Conservation (phyloP, 2,113 vertebrate genomes). For the Gracilinanus agilis region DNA sequence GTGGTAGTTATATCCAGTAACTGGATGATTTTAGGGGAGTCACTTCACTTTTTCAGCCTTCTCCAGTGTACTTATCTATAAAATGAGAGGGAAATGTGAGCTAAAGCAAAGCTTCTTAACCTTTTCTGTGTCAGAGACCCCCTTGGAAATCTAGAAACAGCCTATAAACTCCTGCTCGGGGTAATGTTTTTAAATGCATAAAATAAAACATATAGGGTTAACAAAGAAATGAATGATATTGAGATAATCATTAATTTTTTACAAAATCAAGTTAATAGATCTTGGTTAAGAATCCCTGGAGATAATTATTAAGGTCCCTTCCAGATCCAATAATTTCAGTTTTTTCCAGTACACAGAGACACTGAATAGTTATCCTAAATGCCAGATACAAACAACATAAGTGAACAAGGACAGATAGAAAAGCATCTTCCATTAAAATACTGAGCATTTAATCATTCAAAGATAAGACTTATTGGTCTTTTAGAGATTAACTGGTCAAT, state of each 20-base stretch:
- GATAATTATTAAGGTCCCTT: neutral
- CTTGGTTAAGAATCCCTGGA: neutral
- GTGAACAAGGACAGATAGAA: neutral
- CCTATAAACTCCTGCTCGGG: neutral
- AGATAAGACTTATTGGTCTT: neutral
- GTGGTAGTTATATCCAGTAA: constrained; percentile 12
- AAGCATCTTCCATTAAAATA: neutral
- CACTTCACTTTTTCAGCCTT: constrained; percentile 40
- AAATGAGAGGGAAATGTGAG: constrained; percentile 34
- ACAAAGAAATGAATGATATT: neutral
- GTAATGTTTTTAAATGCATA: neutral
- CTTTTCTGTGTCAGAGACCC: neutral
- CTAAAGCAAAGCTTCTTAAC: neutral
- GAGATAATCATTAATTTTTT: neutral
- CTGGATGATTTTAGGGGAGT: constrained; percentile 36
- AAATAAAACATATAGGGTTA: neutral
- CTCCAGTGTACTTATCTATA: constrained; percentile 37
- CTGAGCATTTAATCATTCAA: neutral
- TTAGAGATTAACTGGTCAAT: neutral
- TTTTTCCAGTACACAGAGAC: neutral
- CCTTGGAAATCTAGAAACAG: neutral
- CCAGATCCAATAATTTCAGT: neutral
- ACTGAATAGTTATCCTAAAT: neutral
- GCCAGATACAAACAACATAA: constrained; percentile 24
- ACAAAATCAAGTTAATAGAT: neutral